A percentile compares a stretch with the other conserved stretches of the same genome.
These are phyloP conservation scores for Megalops cyprinoides DNA, from an alignment of 2,797 vertebrate genomes.

Conservation along the genomic window DNA sequence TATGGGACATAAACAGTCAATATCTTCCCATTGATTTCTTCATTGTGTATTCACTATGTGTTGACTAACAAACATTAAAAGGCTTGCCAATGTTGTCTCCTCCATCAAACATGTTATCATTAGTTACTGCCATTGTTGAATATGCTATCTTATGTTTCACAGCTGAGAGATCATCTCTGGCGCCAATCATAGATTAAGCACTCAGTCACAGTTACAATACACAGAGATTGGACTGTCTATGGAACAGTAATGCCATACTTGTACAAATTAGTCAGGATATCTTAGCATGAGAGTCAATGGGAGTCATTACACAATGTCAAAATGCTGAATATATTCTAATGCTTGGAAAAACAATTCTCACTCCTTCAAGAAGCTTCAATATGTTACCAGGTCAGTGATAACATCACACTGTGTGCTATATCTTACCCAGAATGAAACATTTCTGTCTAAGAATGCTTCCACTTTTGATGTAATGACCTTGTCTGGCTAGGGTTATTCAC, in stretches of 20 bases:
- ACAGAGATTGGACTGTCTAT: too few species aligned
- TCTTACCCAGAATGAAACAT: neutral
- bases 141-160: constrained; percentile 23
- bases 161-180: constrained; percentile 1
- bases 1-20: constrained; percentile 43
- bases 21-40: constrained; percentile 45
- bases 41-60: constrained; percentile 48
- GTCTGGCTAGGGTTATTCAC: neutral
- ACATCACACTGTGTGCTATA: neutral
- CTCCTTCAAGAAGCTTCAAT: neutral
- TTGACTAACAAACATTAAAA: constrained; percentile 54
- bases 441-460: too few species aligned
- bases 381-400: neutral
- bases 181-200: too few species aligned
- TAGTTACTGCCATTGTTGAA: constrained; percentile 23
- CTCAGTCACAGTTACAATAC: too few species aligned
- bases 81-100: constrained; percentile 33
- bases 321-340: too few species aligned
- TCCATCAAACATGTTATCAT: constrained; percentile 30
- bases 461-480: too few species aligned
- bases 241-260: too few species aligned
- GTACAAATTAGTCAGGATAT: too few species aligned
- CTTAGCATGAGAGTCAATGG: too few species aligned
- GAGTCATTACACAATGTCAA: too few species aligned
- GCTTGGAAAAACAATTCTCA: too few species aligned